Evolutionary conservation across 2,113 vertebrate genomes (phyloP).

Genomic region (Sus scrofa): DNA sequence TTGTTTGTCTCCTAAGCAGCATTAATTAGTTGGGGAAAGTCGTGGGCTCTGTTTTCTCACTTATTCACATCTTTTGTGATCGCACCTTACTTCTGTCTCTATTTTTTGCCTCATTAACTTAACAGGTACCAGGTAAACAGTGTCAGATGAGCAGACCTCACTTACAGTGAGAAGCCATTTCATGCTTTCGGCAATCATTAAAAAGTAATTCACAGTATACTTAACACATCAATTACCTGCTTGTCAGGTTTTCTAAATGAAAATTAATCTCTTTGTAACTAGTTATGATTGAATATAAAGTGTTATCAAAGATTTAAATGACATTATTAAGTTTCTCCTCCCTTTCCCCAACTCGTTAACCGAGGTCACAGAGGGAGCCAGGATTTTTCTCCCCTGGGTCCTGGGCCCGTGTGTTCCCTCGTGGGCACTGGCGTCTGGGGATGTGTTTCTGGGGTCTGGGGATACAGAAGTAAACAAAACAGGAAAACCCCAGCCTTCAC

Average conservation of each 20-base stretch:
- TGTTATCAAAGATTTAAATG: background rate
- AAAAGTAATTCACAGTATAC: background rate
- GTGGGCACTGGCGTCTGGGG: background rate
- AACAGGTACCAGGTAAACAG: conserved; percentile 3
- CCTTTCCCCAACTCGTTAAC: background rate
- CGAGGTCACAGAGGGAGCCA: background rate
- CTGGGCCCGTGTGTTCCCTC: background rate
- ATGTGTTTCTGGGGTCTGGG: background rate
- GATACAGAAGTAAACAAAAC: background rate
- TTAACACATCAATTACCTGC: background rate
- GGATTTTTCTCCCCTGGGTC: background rate
- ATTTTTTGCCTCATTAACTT: conserved; percentile 50
- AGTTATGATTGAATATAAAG: background rate
- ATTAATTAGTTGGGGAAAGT: conserved; percentile 20
- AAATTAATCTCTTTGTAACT: background rate
- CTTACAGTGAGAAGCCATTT: background rate
- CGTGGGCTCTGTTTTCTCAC: background rate
- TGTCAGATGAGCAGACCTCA: conserved; percentile 26
- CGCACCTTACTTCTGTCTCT: background rate
- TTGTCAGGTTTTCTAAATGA: conserved; percentile 7
- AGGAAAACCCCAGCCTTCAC: background rate
- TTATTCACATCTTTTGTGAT: background rate
- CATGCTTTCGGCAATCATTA: conserved; percentile 5
- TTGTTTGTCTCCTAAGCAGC: background rate
- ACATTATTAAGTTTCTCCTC: background rate